A percentile compares a stretch with the other conserved stretches of the same genome.
phyloP scores from a whole-genome alignment of 2,113 vertebrate species.

The Lepus timidus region DNA sequence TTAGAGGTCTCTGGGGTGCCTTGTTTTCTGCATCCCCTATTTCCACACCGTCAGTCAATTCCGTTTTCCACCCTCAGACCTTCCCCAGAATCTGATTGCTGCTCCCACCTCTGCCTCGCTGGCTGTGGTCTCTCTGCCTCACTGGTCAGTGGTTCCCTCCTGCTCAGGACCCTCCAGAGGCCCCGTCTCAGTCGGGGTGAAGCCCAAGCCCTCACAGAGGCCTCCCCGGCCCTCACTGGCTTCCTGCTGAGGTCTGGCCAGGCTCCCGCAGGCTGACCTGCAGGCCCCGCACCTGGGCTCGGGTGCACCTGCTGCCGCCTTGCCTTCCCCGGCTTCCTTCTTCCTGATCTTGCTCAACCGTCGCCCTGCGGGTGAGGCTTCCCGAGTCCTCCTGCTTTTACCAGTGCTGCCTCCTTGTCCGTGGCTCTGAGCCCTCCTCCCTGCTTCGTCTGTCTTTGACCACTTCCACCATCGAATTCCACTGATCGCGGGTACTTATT shows the following conservation, averaged over 20 bases:
- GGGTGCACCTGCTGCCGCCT: background rate
- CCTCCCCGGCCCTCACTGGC: accelerated
- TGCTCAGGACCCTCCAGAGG: background rate
- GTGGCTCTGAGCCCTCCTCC: background rate
- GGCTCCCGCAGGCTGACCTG: background rate
- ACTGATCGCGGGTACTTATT: background rate
- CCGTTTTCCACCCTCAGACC: background rate
- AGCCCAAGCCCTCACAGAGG: background rate
- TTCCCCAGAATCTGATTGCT: background rate
- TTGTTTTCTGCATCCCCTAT: background rate
- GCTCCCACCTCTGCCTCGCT: no score
- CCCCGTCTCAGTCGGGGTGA: background rate
- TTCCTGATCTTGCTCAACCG: background rate
- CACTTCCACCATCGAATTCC: background rate
- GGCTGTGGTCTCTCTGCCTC: background rate
- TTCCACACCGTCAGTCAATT: background rate
- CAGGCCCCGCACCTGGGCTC: background rate
- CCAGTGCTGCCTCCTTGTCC: background rate
- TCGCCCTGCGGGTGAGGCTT: background rate
- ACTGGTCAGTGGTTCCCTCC: background rate
- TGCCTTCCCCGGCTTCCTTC: background rate
- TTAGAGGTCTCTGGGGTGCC: background rate
- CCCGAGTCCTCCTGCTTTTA: background rate
- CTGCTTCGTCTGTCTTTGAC: background rate
- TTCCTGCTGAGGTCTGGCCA: accelerated